Base-by-base conservation (phyloP, 2,888 invertebrate genomes). In the Luffia ferchaultella region DNA sequence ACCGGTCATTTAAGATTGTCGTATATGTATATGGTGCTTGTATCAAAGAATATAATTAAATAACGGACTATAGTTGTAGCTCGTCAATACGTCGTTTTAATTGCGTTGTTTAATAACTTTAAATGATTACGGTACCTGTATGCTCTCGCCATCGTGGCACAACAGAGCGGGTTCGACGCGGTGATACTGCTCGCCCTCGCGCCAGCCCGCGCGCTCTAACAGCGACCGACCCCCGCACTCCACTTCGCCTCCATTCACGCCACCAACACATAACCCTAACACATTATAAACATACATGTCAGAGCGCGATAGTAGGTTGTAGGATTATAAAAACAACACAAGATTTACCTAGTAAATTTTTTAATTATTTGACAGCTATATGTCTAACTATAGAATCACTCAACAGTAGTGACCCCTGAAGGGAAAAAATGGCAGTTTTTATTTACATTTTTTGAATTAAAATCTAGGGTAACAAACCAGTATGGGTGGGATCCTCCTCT, bases 101-200 rank as follows among this genome's bases (percentile, higher is more conserved):
- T n/a, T n/a, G n/a, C n/a, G n/a, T n/a, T n/a, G n/a, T n/a, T n/a
- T n/a, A n/a, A n/a, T n/a, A n/a, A n/a, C n/a, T n/a, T n/a, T n/a
- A n/a, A n/a, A n/a, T n/a, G n/a, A n/a, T n/a, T 12, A 30, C 30
- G 3, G 12, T 62, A 92, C 93, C 88, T 96, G 96, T 71, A 97
- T 94, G 69, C 96, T 96, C 80, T 97, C 97, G 44, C 96, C 96
- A 65, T 96, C 95, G 58, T 93, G 91, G 65, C 96, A 97, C 50
- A 91, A 82, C 46, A 93, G 88, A n/a, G 93, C 89, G 17, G 90
- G 87, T 69, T 96, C 95, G 16, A 92, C 93, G 56, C 91, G 87
- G 58, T 88, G 88, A 76, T 89, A 91, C 67, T 95, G 92, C 17
- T 87, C 85, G 0, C 93, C 93, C 68, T 95, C 92, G 55, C 86